A percentile compares a stretch with the other conserved stretches of the same genome.
These are phyloP conservation scores for Dolichotis patagonum DNA, from an alignment of 2,113 vertebrate genomes.

Conservation along the genomic window DNA sequence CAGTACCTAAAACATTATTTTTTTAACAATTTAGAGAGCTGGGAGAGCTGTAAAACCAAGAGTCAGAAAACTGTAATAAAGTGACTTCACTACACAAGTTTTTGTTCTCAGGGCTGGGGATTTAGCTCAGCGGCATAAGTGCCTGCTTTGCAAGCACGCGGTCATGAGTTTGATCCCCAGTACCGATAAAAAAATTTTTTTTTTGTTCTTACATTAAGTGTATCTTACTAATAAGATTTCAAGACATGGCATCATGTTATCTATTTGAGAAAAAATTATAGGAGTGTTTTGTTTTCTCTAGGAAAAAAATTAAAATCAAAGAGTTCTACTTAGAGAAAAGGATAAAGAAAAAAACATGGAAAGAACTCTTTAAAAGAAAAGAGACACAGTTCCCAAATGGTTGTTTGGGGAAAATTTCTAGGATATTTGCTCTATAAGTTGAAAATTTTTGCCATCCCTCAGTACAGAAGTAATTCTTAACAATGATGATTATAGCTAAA, in stretches of 20 bases:
- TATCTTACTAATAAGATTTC: slow-evolving; percentile 41
- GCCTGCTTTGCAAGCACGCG: too few species aligned
- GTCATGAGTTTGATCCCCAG: too few species aligned
- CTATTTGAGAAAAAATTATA: slow-evolving; percentile 10
- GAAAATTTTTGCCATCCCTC: slow-evolving; percentile 15
- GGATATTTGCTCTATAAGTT: background rate
- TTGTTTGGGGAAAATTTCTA: background rate
- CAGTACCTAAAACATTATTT: slow-evolving; percentile 17
- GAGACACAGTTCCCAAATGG: background rate
- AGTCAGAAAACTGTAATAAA: slow-evolving; percentile 28
- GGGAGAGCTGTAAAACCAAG: background rate
- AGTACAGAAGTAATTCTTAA: background rate
- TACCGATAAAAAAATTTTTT: too few species aligned
- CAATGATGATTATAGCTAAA: slow-evolving; percentile 36
- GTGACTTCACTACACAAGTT: background rate
- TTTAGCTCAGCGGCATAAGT: too few species aligned
- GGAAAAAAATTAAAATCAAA: slow-evolving; percentile 22
- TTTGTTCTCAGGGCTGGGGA: too few species aligned
- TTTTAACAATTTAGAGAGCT: background rate
- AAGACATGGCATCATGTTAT: slow-evolving; percentile 19
- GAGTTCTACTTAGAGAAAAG: background rate
- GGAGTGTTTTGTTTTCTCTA: background rate
- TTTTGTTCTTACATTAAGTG: slow-evolving; percentile 38
- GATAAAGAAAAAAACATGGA: background rate
- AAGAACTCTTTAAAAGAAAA: background rate